Conservation (phyloP, 2,888 invertebrate species). For the Ganaspis brasiliensis region DNA sequence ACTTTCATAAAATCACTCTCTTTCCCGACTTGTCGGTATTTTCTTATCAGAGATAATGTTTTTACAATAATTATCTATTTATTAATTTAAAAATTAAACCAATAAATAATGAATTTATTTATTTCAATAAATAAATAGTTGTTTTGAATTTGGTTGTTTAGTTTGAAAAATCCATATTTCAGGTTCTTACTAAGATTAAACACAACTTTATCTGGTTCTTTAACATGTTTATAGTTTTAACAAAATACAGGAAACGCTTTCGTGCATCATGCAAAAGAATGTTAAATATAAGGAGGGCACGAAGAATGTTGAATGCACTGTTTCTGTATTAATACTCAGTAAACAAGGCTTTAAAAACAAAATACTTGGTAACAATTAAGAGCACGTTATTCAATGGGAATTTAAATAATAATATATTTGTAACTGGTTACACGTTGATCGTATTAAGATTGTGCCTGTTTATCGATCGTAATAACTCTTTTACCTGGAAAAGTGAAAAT, state of each 20-base stretch:
- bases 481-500: constrained; percentile 7
- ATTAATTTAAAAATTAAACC: too few relatives aligned
- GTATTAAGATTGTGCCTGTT: neutral
- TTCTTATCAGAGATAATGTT: too few relatives aligned
- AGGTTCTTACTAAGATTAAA: too few relatives aligned
- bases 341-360: neutral
- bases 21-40: too few relatives aligned
- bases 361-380: constrained; percentile 1
- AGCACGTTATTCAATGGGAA: neutral
- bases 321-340: neutral
- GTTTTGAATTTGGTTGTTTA: too few relatives aligned
- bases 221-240: constrained; percentile 48
- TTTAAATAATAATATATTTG: constrained; percentile 35
- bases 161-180: too few relatives aligned
- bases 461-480: constrained; percentile 7
- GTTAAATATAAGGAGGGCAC: constrained; percentile 16
- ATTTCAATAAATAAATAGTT: too few relatives aligned
- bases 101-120: too few relatives aligned
- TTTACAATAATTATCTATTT: too few relatives aligned
- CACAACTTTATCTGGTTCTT: too few relatives aligned
- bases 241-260: constrained; percentile 53
- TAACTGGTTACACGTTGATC: constrained; percentile 15
- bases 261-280: constrained; percentile 54
- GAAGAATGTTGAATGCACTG: too few relatives aligned
- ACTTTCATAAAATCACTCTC: too few relatives aligned